phyloP scores from a whole-genome alignment of 1,140 invertebrate species.

The Leucophenga varia region DNA sequence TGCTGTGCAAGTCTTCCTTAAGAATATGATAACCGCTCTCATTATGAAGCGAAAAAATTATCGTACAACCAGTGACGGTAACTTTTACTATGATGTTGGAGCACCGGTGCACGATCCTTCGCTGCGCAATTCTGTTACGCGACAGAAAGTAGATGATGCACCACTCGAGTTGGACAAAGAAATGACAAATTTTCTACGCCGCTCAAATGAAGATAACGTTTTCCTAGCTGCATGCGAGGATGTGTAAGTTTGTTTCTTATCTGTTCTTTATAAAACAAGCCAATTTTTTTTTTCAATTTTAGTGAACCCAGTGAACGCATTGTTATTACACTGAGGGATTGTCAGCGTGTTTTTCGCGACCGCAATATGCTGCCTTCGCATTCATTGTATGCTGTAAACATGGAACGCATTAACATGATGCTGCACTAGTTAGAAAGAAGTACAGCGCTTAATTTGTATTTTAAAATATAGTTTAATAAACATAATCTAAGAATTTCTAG shows the following conservation, averaged over 20 bases:
- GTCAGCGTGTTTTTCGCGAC: constrained; percentile 60
- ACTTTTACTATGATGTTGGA: constrained; percentile 74
- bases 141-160: constrained; percentile 56
- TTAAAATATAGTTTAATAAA: constrained; percentile 15
- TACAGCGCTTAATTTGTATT: constrained; percentile 1
- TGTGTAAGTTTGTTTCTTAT: constrained; percentile 28
- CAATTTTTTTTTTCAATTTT: constrained; percentile 28
- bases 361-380: constrained; percentile 62
- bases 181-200: constrained; percentile 58
- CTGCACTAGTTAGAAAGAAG: constrained; percentile 51
- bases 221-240: constrained; percentile 52
- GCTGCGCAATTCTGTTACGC: constrained; percentile 44
- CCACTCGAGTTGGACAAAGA: constrained; percentile 60
- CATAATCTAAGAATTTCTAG: neutral
- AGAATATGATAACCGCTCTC: constrained; percentile 74
- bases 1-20: constrained; percentile 73
- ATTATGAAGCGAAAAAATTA: constrained; percentile 73
- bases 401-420: constrained; percentile 62
- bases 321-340: constrained; percentile 60
- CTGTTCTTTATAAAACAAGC: neutral
- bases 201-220: constrained; percentile 56
- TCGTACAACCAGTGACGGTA: constrained; percentile 63
- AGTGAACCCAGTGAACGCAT: constrained; percentile 50
- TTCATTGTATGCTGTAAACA: constrained; percentile 63
- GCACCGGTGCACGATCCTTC: constrained; percentile 55